A percentile compares a stretch with the other conserved stretches of the same genome.
Conservation (phyloP, 2,888 invertebrate species). For the Chouioia cunea region DNA sequence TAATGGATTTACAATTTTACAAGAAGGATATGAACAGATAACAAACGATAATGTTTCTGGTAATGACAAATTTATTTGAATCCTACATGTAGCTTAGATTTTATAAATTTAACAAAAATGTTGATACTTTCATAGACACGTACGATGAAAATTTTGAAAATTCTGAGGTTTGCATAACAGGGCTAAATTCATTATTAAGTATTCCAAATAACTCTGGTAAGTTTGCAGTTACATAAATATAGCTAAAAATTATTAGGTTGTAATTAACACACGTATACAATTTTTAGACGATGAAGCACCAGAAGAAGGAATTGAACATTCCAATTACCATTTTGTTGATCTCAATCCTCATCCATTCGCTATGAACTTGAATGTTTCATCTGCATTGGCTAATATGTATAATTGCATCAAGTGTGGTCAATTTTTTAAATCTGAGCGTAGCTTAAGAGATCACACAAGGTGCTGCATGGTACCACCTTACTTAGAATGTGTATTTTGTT, state of each 20-base stretch:
- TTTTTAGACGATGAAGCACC: too few species aligned
- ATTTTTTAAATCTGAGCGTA: neutral
- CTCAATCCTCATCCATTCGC: too few species aligned
- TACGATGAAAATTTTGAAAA: too few species aligned
- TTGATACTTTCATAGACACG: too few species aligned
- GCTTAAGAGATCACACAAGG: conserved; percentile 5
- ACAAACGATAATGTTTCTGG: neutral
- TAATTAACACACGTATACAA: too few species aligned
- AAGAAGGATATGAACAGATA: neutral
- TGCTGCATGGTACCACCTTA: conserved; percentile 4
- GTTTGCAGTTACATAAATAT: neutral
- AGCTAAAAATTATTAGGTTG: too few species aligned
- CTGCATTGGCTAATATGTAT: neutral
- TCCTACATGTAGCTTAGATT: neutral
- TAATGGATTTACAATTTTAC: neutral
- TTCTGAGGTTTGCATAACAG: too few species aligned
- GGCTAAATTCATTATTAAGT: neutral
- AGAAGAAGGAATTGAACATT: too few species aligned
- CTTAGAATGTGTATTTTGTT: conserved; percentile 12
- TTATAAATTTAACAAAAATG: neutral
- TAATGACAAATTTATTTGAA: neutral
- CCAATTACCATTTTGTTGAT: too few species aligned
- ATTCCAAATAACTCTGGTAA: conserved; percentile 6
- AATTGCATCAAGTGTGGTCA: conserved; percentile 2
- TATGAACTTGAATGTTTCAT: too few species aligned